phyloP scores from a whole-genome alignment of 1,140 invertebrate species.

The Diuraphis noxia region DNA sequence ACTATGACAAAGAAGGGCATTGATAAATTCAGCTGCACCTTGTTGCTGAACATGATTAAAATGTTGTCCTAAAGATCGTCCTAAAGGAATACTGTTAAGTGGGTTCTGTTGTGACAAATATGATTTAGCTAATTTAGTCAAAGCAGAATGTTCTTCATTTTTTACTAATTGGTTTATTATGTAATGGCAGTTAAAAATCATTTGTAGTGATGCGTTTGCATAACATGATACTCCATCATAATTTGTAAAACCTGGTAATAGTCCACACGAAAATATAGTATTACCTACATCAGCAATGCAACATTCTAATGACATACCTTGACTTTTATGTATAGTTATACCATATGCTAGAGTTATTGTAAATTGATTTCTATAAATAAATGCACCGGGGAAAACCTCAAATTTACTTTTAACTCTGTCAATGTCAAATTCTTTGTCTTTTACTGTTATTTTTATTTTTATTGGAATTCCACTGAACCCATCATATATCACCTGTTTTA shows the following conservation, averaged over 20 bases:
- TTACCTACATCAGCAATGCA: slow-evolving; percentile 58
- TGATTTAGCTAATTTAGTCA: background rate
- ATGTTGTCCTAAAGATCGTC: slow-evolving; percentile 10
- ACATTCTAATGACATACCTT: slow-evolving; percentile 60
- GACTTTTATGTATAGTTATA: slow-evolving; percentile 61
- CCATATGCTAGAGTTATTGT: slow-evolving; percentile 59
- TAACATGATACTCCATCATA: slow-evolving; percentile 8
- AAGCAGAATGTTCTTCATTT: background rate
- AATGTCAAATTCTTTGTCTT: slow-evolving; percentile 55
- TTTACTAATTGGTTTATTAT: background rate
- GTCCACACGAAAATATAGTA: slow-evolving; percentile 58
- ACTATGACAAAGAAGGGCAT: background rate
- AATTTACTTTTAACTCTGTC: slow-evolving; percentile 58
- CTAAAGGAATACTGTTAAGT: background rate
- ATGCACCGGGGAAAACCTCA: slow-evolving; percentile 58
- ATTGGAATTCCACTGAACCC: slow-evolving; percentile 34
- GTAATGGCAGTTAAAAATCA: no score
- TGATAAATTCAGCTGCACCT: slow-evolving; percentile 38
- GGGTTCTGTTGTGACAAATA: background rate
- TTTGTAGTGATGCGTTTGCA: background rate
- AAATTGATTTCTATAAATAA: slow-evolving; percentile 60
- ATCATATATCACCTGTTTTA: slow-evolving; percentile 55
- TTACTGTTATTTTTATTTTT: slow-evolving; percentile 54
- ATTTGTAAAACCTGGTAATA: slow-evolving; percentile 14
- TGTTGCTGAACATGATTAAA: slow-evolving; percentile 20